Evolutionary conservation across 2,113 vertebrate species (phyloP).

Genomic region (Lamprotornis superbus): DNA sequence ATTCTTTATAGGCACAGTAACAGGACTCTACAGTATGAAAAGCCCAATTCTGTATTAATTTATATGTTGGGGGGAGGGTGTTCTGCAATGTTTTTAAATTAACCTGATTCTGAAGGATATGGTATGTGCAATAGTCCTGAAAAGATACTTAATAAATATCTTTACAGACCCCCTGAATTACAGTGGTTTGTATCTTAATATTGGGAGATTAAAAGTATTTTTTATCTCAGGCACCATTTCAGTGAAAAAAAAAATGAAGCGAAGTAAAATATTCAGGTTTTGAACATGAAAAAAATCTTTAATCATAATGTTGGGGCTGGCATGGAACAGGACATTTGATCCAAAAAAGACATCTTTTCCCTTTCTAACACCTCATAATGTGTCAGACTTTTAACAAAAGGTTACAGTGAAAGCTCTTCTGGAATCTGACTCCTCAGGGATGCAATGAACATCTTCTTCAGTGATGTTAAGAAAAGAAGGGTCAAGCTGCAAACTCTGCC

Average conservation of each 20-base stretch:
- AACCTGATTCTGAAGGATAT: neutral
- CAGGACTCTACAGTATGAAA: neutral
- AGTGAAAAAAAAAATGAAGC: neutral
- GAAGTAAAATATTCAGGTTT: neutral
- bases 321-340: neutral
- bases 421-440: neutral
- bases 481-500: neutral
- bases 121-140: neutral
- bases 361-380: neutral
- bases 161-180: neutral
- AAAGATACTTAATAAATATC: neutral
- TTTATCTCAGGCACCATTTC: neutral
- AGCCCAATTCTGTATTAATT: neutral
- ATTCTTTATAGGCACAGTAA: conserved; percentile 3
- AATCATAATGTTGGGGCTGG: neutral
- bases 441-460: neutral
- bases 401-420: neutral
- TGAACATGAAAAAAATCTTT: neutral
- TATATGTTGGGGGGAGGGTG: neutral
- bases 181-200: neutral
- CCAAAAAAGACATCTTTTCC: neutral
- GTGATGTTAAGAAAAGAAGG: neutral
- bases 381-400: neutral
- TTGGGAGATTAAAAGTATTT: neutral
- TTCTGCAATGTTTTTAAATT: neutral